Evolutionary conservation across 2,113 vertebrate species (phyloP).

Genomic region (Oxyura jamaicensis): DNA sequence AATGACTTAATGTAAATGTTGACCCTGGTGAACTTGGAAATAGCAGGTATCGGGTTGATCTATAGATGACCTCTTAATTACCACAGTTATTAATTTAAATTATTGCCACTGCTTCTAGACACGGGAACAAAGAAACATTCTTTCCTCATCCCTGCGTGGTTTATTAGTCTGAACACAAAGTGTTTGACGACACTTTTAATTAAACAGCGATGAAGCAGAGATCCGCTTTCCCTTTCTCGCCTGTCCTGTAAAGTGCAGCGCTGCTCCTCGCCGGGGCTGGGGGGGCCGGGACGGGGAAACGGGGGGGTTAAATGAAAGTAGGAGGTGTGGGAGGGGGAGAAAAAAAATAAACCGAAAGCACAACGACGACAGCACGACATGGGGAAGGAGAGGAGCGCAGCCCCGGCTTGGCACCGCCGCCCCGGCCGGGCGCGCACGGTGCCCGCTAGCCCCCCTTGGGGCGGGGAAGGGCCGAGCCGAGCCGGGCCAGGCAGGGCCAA

Average conservation of each 20-base stretch:
- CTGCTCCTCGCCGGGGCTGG: constrained; percentile 58
- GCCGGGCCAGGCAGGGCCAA: too few relatives aligned
- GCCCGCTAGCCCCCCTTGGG: too few relatives aligned
- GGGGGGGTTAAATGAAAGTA: too few relatives aligned
- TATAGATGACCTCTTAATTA: constrained; percentile 85
- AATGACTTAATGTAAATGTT: constrained; percentile 78
- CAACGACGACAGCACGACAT: too few relatives aligned
- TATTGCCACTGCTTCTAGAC: constrained; percentile 77
- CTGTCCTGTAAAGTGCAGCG: constrained; percentile 77
- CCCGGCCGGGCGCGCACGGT: too few relatives aligned
- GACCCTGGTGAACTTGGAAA: constrained; percentile 71
- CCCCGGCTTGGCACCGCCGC: too few relatives aligned
- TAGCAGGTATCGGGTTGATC: constrained; percentile 71
- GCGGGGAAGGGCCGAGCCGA: too few relatives aligned
- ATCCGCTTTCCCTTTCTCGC: constrained; percentile 72
- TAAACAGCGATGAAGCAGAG: constrained; percentile 79
- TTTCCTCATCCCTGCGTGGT: constrained; percentile 68
- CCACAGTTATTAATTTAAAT: constrained; percentile 83
- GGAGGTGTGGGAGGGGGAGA: too few relatives aligned
- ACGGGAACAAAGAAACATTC: constrained; percentile 80
- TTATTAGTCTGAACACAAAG: constrained; percentile 78
- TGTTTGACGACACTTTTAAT: constrained; percentile 83
- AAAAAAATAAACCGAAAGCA: too few relatives aligned
- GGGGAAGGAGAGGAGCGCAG: too few relatives aligned
- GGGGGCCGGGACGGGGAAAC: too few relatives aligned